Evolutionary conservation across 2,888 invertebrate species (phyloP).

Genomic region (Punctoribates punctum): DNA sequence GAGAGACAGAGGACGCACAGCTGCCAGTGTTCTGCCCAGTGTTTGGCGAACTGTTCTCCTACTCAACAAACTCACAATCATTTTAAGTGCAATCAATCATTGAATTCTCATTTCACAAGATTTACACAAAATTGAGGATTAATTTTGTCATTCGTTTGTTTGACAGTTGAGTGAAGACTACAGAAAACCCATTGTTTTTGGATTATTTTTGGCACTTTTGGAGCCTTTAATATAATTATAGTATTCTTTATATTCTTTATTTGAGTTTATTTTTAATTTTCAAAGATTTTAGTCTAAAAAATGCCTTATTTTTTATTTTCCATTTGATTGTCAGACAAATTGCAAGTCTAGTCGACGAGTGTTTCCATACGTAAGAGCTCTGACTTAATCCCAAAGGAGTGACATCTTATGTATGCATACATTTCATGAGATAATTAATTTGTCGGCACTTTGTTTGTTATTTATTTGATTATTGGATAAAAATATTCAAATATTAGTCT

Average conservation of each 20-base stretch:
- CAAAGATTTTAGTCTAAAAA: too few species aligned
- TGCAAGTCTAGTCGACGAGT: too few species aligned
- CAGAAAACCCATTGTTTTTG: too few species aligned
- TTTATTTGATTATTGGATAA: neutral
- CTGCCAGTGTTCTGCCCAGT: neutral
- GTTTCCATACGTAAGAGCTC: neutral
- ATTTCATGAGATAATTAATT: neutral
- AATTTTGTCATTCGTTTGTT: too few species aligned
- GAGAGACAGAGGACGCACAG: neutral
- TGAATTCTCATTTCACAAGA: neutral
- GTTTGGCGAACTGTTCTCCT: neutral
- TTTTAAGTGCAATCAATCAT: slow-evolving; percentile 18
- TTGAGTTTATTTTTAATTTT: too few species aligned
- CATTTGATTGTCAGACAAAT: too few species aligned
- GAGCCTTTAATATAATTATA: too few species aligned
- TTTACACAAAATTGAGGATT: neutral
- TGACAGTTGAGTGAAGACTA: too few species aligned
- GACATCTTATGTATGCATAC: neutral
- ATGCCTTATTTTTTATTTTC: too few species aligned
- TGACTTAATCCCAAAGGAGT: neutral
- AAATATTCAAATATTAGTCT: slow-evolving; percentile 23
- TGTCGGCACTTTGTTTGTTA: slow-evolving; percentile 24
- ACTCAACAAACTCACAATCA: slow-evolving; percentile 30
- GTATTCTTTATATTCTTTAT: too few species aligned
- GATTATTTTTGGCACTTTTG: too few species aligned